These are phyloP conservation scores for Hetaerina americana DNA, from an alignment of 1,140 invertebrate species.

Conservation along the genomic window DNA sequence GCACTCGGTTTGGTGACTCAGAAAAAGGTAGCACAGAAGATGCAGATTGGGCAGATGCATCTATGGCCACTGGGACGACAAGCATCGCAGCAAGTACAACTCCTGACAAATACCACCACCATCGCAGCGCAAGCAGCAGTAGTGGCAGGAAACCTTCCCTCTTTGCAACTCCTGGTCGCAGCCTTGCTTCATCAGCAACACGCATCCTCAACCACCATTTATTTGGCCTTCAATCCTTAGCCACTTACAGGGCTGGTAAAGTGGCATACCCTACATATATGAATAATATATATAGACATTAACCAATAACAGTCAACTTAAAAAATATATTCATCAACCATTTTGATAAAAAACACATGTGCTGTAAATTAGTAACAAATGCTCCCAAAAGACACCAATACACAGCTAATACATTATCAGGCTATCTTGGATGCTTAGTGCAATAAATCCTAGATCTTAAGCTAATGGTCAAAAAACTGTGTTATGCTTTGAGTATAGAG, in stretches of 20 bases:
- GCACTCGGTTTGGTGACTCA: not conserved
- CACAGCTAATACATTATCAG: no score
- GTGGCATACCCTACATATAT: no score
- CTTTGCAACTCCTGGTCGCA: slow-evolving; percentile 38
- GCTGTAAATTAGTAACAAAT: no score
- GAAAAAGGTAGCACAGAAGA: not conserved
- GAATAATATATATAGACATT: no score
- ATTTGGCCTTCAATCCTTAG: slow-evolving; percentile 45
- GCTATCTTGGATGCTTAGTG: no score
- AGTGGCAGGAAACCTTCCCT: slow-evolving; percentile 37
- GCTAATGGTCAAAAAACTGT: no score
- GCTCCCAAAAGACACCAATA: no score
- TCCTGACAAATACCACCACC: not conserved
- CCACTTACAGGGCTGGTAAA: slow-evolving; percentile 34
- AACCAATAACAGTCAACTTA: no score
- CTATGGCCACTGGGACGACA: not conserved
- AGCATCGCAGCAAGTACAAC: not conserved
- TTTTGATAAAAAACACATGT: no score
- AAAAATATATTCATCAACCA: no score
- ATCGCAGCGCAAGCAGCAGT: not conserved
- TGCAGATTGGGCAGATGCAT: not conserved
- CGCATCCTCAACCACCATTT: slow-evolving; percentile 61
- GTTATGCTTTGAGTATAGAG: no score
- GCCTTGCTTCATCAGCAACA: slow-evolving; percentile 49
- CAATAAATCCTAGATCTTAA: no score